Evolutionary conservation across 2,888 invertebrate species (phyloP).

Genomic region (Drosophila mettleri): DNA sequence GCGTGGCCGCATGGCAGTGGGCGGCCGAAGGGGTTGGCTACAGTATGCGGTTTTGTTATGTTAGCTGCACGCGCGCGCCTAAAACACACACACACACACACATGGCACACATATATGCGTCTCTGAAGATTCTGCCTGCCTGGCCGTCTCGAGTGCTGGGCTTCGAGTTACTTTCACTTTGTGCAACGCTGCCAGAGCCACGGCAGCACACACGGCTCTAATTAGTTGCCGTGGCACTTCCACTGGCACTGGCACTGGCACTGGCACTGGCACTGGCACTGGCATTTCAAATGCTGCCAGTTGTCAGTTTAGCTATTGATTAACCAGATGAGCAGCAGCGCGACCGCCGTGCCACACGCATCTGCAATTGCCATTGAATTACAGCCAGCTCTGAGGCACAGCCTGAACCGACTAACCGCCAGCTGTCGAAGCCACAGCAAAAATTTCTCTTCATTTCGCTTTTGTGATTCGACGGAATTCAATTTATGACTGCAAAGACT

Average conservation of each 20-base stretch:
- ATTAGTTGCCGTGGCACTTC: constrained; percentile 9
- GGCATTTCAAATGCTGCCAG: not conserved
- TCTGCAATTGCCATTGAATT: constrained; percentile 7
- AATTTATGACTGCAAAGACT: not conserved
- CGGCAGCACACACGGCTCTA: not conserved
- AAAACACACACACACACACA: not conserved
- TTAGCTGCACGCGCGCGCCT: not conserved
- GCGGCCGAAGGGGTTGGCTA: not conserved
- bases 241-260: not conserved
- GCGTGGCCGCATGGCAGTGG: not conserved
- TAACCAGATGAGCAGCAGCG: not conserved
- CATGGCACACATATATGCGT: not conserved
- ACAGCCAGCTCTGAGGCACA: not conserved
- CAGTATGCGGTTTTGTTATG: constrained; percentile 1
- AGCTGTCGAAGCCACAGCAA: not conserved
- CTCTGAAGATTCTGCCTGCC: constrained; percentile 11
- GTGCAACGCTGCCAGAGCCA: constrained; percentile 4
- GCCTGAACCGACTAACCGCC: not conserved
- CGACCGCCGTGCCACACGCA: not conserved
- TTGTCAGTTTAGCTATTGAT: not conserved
- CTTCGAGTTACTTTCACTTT: constrained; percentile 22
- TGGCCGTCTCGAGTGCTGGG: constrained; percentile 11
- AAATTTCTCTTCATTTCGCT: not conserved
- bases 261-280: not conserved
- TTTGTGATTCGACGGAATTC: not conserved